Evolutionary conservation across 2,113 vertebrate genomes (phyloP).

Genomic region (Monopterus albus): DNA sequence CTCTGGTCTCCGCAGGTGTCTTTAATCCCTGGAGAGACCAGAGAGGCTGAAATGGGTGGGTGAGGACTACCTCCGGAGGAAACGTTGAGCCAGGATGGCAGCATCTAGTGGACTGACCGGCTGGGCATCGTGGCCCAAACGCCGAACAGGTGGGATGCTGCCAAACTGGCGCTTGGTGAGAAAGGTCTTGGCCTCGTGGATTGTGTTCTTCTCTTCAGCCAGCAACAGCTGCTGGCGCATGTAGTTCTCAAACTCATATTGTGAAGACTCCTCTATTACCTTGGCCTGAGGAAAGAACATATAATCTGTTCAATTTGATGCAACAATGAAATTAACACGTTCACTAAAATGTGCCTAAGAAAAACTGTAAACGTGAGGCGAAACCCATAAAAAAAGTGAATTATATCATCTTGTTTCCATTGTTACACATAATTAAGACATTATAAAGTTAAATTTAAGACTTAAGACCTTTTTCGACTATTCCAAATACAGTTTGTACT

Average conservation of each 20-base stretch:
- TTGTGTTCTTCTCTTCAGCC: constrained; percentile 97
- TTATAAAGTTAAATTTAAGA: no score
- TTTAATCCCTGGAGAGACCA: constrained; percentile 26
- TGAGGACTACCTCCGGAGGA: constrained; percentile 89
- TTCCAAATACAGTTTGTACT: no score
- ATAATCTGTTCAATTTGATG: constrained; percentile 26
- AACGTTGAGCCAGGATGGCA: constrained; percentile 94
- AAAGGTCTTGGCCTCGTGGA: constrained; percentile 94
- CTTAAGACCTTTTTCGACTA: no score
- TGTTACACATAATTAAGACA: no score
- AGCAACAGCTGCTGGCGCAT: constrained; percentile 98
- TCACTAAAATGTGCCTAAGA: not conserved
- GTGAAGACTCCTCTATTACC: constrained; percentile 94
- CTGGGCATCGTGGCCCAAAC: constrained; percentile 95
- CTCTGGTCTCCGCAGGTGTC: constrained; percentile 42
- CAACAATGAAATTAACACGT: not conserved
- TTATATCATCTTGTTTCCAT: no score
- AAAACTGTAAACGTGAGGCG: no score
- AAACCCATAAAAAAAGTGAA: no score
- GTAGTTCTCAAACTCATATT: constrained; percentile 99
- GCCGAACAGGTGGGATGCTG: constrained; percentile 91
- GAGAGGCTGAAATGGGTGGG: constrained; percentile 37
- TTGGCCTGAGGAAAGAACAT: constrained; percentile 84
- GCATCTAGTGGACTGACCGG: constrained; percentile 96
- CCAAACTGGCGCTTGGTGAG: constrained; percentile 92